phyloP scores from a whole-genome alignment of 2,888 invertebrate species.

The Tryphoninae sp. region DNA sequence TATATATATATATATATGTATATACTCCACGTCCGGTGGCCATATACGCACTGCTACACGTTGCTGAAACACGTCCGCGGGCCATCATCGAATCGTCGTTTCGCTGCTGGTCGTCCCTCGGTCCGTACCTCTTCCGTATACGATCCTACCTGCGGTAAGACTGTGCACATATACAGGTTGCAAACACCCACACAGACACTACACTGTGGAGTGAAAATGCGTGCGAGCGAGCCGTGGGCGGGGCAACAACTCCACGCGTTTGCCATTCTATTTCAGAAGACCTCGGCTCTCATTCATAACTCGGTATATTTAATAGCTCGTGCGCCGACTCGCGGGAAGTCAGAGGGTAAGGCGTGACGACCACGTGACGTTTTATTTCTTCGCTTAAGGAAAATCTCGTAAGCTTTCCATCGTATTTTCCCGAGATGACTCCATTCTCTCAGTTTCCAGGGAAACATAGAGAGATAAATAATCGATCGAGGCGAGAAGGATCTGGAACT shows the following conservation, averaged over 20 bases:
- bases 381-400: constrained; percentile 31
- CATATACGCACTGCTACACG: not conserved
- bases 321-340: constrained; percentile 63
- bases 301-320: constrained; percentile 79
- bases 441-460: not conserved
- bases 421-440: constrained; percentile 1
- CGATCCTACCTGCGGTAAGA: constrained; percentile 55
- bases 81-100: constrained; percentile 54
- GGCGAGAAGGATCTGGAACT: too few species aligned
- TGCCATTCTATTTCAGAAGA: constrained; percentile 80
- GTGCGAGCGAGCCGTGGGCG: constrained; percentile 73
- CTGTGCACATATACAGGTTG: constrained; percentile 56
- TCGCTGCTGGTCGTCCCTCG: constrained; percentile 36
- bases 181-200: constrained; percentile 53
- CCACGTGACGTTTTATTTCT: constrained; percentile 59
- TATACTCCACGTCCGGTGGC: not conserved
- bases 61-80: constrained; percentile 36
- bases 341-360: constrained; percentile 69
- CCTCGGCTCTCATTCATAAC: constrained; percentile 80
- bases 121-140: constrained; percentile 45
- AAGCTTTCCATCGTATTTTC: constrained; percentile 4
- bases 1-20: constrained; percentile 1
- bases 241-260: constrained; percentile 71
- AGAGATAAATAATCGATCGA: too few species aligned
- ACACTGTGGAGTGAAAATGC: constrained; percentile 33